Base-by-base conservation (phyloP, 1,140 invertebrate species). In the Leptestheria dahalacensis region DNA sequence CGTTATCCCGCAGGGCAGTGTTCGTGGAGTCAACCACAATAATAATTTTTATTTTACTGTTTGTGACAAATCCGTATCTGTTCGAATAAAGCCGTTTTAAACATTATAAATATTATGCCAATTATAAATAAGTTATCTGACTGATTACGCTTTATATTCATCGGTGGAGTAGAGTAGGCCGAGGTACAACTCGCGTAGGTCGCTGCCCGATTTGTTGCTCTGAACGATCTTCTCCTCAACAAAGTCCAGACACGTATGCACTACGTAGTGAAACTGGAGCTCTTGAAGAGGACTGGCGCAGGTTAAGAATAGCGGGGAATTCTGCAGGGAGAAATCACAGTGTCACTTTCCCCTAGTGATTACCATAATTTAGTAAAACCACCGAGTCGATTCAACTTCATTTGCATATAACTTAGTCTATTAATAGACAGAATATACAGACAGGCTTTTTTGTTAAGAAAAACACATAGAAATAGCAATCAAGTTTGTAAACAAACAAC, bases 61-160 rank as follows among this genome's bases (percentile, higher is more conserved):
- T 97, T n/a, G 92, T 96, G 18, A 94, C 89, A 78, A 95, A 97
- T 6, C 93, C 94, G 78, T 92, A 97, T 66, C 91, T 95, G 66
- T 21, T 64, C 64, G 48, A 47, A 15, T 60, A 64, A 48, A 63
- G 60, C 33, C 33, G 26, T 20, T n/a, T 26, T 54, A 21, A 56
- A 47, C 26, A 50, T 52, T 29, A 21, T 15, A 66, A 54, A 54
- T 59, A 1, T 55, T 2, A 4, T 3, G 12, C 28, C 57, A 47
- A 25, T 52, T 28, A 28, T 77, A 73, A 66, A 60, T 60, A 24
- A 53, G 61, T 53, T 63, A 57, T 24, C 6, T 28, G 57, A 66
- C 76, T 77, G 72, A 73, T 75, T 84, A 95, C 89, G 96, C 89
- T 83, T 92, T 96, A 72, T 93, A 91, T 64, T 91, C 91, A 77